Conservation (phyloP, 2,113 vertebrate genomes). For the Urocolius indicus region DNA sequence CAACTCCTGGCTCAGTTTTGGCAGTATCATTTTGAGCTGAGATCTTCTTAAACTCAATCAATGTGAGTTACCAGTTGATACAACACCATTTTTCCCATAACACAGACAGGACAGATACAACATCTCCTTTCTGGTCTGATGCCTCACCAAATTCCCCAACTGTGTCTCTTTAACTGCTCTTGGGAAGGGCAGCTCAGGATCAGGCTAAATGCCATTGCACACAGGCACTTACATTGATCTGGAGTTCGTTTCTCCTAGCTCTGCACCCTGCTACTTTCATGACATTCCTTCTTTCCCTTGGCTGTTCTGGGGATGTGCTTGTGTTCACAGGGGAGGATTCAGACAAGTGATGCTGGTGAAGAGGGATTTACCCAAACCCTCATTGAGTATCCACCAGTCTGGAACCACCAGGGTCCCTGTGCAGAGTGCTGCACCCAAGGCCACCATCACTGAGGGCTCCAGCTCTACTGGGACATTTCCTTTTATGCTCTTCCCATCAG, state of each 20-base stretch:
- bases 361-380: background rate
- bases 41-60: background rate
- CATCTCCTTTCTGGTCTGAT: background rate
- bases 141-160: background rate
- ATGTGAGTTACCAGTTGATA: background rate
- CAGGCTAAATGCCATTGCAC: background rate
- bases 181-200: background rate
- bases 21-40: background rate
- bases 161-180: background rate
- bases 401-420: background rate
- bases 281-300: background rate
- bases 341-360: background rate
- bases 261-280: background rate
- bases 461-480: background rate
- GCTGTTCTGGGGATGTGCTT: background rate
- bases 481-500: background rate
- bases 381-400: background rate
- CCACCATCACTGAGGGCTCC: background rate
- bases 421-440: background rate
- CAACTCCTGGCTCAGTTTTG: background rate
- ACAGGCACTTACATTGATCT: accelerated
- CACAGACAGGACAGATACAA: background rate
- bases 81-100: background rate
- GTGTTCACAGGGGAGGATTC: background rate
- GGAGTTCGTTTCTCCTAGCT: background rate